Conservation (phyloP, 2,888 invertebrate genomes). For the Agriopis marginaria region DNA sequence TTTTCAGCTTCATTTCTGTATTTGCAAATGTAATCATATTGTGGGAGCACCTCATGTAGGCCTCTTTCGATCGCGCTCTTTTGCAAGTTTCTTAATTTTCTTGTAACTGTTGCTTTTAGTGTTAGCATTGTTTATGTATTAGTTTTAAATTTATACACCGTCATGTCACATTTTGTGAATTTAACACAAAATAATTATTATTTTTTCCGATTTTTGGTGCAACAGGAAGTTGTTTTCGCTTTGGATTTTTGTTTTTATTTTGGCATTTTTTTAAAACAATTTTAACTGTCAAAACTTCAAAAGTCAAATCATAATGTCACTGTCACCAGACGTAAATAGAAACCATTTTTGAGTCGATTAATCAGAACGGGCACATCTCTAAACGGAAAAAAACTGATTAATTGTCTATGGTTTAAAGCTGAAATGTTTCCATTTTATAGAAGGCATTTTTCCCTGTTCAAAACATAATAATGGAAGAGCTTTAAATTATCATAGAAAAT, state of each 20-base stretch:
- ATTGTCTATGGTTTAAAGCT: conserved; percentile 4
- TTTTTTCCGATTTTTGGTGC: not conserved
- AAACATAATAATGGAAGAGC: not conserved
- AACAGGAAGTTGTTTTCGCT: conserved; percentile 3
- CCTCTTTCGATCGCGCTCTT: conserved; percentile 65
- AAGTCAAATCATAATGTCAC: not conserved
- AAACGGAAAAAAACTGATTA: not conserved
- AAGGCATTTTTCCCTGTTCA: not conserved
- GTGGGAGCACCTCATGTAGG: conserved; percentile 55
- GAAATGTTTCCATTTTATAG: not conserved
- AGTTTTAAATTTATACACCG: not conserved
- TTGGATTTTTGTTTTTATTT: not conserved
- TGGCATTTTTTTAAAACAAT: not conserved
- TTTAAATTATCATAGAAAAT: no score
- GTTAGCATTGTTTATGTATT: conserved; percentile 36
- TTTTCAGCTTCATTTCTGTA: conserved; percentile 51
- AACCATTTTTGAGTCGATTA: not conserved
- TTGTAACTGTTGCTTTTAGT: conserved; percentile 23
- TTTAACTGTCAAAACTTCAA: not conserved
- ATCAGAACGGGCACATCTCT: not conserved
- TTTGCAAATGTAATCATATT: conserved; percentile 64
- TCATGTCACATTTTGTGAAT: conserved; percentile 23
- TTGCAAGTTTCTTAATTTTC: conserved; percentile 60
- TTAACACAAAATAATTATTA: not conserved
- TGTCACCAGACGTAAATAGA: not conserved